Conservation (phyloP, 2,797 vertebrate genomes). For the Gastrophryne carolinensis region DNA sequence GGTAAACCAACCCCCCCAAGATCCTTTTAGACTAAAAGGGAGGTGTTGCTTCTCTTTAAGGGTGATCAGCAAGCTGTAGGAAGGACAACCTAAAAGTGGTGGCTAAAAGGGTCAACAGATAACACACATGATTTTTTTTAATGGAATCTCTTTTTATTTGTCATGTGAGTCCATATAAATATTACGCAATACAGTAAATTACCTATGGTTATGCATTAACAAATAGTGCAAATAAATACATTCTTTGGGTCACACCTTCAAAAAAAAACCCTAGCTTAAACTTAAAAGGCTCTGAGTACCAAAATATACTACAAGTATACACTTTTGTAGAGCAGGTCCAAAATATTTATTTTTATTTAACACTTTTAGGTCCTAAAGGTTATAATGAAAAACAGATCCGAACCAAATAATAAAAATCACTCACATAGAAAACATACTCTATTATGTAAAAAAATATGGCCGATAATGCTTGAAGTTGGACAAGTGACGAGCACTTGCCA, state of each 20-base stretch:
- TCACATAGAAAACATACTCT: constrained; percentile 33
- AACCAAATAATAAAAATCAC: constrained; percentile 48
- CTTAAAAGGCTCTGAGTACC: constrained; percentile 54
- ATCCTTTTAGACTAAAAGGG: too few species aligned
- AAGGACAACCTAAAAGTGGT: too few species aligned
- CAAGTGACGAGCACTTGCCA: background rate
- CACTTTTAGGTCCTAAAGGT: constrained; percentile 40
- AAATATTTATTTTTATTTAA: constrained; percentile 38
- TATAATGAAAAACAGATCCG: constrained; percentile 57
- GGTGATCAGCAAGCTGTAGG: too few species aligned
- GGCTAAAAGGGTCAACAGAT: too few species aligned
- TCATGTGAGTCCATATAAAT: constrained; percentile 24
- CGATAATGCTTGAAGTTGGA: background rate
- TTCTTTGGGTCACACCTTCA: constrained; percentile 74
- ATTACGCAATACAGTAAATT: constrained; percentile 63
- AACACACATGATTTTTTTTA: too few species aligned
- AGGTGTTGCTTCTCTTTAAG: too few species aligned
- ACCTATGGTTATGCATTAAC: constrained; percentile 58
- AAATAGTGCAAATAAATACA: constrained; percentile 79
- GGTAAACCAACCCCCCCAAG: too few species aligned
- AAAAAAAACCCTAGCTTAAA: constrained; percentile 55
- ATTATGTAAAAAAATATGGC: constrained; percentile 31
- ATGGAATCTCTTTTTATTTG: background rate
- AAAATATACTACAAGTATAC: constrained; percentile 63
- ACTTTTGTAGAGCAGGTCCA: constrained; percentile 56